Evolutionary conservation across 2,113 vertebrate genomes (phyloP).

Genomic region (Struthio camelus): DNA sequence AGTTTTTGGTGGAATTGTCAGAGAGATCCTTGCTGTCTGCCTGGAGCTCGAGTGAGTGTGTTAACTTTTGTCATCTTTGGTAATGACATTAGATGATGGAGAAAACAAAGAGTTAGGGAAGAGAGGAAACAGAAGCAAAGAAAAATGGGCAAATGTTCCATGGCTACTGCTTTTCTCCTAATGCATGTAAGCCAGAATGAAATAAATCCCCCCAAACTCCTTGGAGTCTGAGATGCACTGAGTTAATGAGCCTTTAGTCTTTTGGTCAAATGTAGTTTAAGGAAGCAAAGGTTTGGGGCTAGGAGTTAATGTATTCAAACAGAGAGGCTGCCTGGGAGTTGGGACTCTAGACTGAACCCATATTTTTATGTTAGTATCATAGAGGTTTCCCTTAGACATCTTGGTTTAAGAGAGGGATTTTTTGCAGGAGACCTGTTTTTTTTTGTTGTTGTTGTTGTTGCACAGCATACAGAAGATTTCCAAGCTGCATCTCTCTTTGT

Average conservation of each 20-base stretch:
- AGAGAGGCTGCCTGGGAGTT: not conserved
- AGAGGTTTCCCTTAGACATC: not conserved
- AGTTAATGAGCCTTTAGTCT: not conserved
- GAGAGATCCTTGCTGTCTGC: not conserved
- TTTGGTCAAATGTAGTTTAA: not conserved
- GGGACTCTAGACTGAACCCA: not conserved
- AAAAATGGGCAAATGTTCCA: not conserved
- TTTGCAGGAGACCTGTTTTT: not conserved
- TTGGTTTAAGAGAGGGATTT: not conserved
- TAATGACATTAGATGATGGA: not conserved
- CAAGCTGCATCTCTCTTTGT: accelerated
- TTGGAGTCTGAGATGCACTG: accelerated
- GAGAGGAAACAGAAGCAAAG: not conserved
- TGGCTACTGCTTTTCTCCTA: not conserved
- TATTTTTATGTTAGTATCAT: not conserved
- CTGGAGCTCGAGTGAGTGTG: not conserved
- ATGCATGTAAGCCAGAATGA: not conserved
- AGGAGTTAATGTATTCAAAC: not conserved
- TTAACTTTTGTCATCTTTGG: not conserved
- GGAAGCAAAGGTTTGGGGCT: not conserved
- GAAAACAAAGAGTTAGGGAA: not conserved
- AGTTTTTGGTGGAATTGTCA: not conserved
- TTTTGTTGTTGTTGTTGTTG: not conserved
- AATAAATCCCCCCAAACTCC: not conserved
- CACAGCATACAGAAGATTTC: not conserved